A percentile compares a stretch with the other conserved stretches of the same genome.
These are phyloP conservation scores for Morelia viridis DNA, from an alignment of 2,797 vertebrate genomes.

Conservation along the genomic window DNA sequence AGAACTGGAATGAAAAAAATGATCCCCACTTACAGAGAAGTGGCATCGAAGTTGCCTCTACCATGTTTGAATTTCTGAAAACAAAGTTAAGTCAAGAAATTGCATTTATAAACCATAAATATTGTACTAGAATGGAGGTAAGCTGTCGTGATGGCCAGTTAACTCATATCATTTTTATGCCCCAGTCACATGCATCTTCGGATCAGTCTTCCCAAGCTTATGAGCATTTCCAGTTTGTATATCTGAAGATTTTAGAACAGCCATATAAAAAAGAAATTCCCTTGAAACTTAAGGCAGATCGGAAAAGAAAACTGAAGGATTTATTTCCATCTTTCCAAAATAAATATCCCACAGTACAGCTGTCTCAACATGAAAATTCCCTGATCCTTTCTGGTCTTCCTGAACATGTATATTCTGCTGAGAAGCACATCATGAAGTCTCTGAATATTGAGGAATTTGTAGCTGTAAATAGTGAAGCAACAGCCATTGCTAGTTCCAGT, in stretches of 20 bases:
- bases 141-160: background rate
- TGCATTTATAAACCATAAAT: slow-evolving; percentile 59
- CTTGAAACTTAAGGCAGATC: slow-evolving; percentile 31
- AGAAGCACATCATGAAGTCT: slow-evolving; percentile 11
- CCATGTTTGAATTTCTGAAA: slow-evolving; percentile 57
- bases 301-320: slow-evolving; percentile 4
- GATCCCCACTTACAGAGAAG: background rate
- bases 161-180: slow-evolving; percentile 55
- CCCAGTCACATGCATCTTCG: slow-evolving; percentile 8
- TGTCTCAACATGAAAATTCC: slow-evolving; percentile 5
- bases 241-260: slow-evolving; percentile 49
- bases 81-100: slow-evolving; percentile 50
- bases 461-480: background rate
- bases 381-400: slow-evolving; percentile 52
- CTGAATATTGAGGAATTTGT: background rate
- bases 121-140: slow-evolving; percentile 20
- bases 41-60: slow-evolving; percentile 53
- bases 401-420: slow-evolving; percentile 35
- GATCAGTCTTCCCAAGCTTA: slow-evolving; percentile 67
- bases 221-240: slow-evolving; percentile 58
- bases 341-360: slow-evolving; percentile 31
- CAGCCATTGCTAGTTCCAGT: background rate
- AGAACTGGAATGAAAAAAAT: slow-evolving; percentile 6
- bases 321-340: slow-evolving; percentile 23
- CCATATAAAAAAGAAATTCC: slow-evolving; percentile 46